Evolutionary conservation across 2,797 vertebrate species (phyloP), one percentile per base, ranked within the genome.

Genomic region (Pachyuromys duprasi): DNA sequence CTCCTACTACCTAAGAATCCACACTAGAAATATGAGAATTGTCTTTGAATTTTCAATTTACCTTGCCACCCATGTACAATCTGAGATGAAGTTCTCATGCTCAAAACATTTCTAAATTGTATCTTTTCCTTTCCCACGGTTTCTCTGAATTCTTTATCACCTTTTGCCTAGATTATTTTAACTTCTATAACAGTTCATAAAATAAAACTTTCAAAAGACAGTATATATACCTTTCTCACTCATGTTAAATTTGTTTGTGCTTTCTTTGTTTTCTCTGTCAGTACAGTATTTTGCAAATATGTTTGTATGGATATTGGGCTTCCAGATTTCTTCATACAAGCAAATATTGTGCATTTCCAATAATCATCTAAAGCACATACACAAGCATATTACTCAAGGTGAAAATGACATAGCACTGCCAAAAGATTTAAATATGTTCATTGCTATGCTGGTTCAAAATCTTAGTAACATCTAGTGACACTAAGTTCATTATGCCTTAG

Each of bases 21-120:
- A 31, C 11, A 18, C 24, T 75, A 53, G 94, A 96, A 96, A 93
- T 72, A 80, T 91, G 74, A 97, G 90, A 95, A 79, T 39, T 31
- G 72, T 90, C 74, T 89, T 75, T 78, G 45, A 80, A 83, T 90
- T 89, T 97, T 93, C 81, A 82, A 90, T 97, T 95, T 97, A 89
- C 86, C 78, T 91, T 95, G 81, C 88, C 74, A 83, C 93, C 91
- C 88, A 95, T 86, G 93, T 88, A 45, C 86, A 96, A 15, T 86
- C 31, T 79, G n/a, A 91, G 81, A 95, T 62, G 33, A 80, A 84
- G 12, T 55, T 42, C 80, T 96, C 31, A 74, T 91, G 86, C 57
- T 76, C 87, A 80, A 17, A 91, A 5, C 49, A 26, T 89, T 72
- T 88, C 55, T 92, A 55, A 91, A 75, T 81, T 82, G 65, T 93